phyloP scores from a whole-genome alignment of 1,140 invertebrate genomes.

The Tribolium madens region DNA sequence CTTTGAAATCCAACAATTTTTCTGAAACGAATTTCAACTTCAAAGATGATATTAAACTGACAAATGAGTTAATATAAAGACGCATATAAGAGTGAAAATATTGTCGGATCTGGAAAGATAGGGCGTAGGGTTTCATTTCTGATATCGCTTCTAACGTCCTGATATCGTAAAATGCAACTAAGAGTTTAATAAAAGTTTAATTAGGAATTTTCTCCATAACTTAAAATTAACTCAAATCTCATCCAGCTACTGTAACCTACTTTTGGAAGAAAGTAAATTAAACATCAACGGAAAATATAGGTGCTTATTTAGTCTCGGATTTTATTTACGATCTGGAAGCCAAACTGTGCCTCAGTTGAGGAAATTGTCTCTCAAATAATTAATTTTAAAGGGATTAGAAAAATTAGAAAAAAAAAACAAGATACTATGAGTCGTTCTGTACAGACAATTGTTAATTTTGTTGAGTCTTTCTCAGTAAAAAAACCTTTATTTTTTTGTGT shows the following conservation, averaged over 20 bases:
- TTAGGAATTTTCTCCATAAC: conserved; percentile 61
- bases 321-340: background rate
- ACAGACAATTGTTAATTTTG: too few relatives aligned
- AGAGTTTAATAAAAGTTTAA: conserved; percentile 64
- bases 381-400: too few relatives aligned
- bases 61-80: conserved; percentile 57
- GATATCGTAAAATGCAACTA: conserved; percentile 61
- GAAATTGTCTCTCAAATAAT: too few relatives aligned
- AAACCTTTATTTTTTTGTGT: too few relatives aligned
- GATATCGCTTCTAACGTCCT: conserved; percentile 55
- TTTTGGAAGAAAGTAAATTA: conserved; percentile 15
- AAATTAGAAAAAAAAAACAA: too few relatives aligned
- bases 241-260: conserved; percentile 41
- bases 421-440: too few relatives aligned
- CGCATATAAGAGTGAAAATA: conserved; percentile 47
- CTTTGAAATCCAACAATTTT: background rate
- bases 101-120: conserved; percentile 59
- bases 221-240: conserved; percentile 54
- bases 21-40: conserved; percentile 34
- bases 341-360: background rate
- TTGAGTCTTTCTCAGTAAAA: too few relatives aligned
- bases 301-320: background rate
- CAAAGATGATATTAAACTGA: conserved; percentile 55
- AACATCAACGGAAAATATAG: background rate
- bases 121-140: conserved; percentile 53